Percentiles rank a stretch among this genome's conserved stretches.
Evolutionary conservation across 2,797 vertebrate genomes (phyloP).

Genomic region (Tokudaia tokunoshimensis): DNA sequence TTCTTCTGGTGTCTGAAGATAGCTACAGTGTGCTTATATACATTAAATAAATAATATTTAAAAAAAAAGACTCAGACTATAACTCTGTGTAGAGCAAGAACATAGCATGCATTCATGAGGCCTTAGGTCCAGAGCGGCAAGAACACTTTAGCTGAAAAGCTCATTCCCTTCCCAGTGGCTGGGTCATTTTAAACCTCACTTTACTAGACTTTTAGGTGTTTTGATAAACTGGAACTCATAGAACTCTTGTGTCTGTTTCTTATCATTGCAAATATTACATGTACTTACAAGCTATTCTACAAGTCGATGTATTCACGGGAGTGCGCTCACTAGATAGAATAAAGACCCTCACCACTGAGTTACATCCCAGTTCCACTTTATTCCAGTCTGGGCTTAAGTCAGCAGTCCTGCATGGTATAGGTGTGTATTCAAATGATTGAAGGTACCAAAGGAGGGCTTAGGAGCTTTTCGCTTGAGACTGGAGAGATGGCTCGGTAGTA

Average conservation of each 20-base stretch:
- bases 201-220: conserved; percentile 36
- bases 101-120: neutral
- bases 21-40: too few relatives aligned
- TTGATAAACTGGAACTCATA: neutral
- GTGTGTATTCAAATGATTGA: neutral
- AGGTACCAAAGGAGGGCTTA: neutral
- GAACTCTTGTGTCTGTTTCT: neutral
- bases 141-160: neutral
- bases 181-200: conserved; percentile 35
- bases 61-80: neutral
- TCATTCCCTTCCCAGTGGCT: conserved; percentile 8
- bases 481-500: neutral
- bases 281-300: conserved; percentile 25
- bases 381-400: neutral
- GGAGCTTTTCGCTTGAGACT: neutral
- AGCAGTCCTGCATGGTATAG: neutral
- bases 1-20: too few relatives aligned
- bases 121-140: neutral
- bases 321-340: neutral
- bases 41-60: too few relatives aligned
- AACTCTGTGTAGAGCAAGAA: neutral
- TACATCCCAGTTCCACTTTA: neutral
- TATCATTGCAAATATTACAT: neutral
- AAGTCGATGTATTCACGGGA: neutral
- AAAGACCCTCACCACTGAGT: neutral